These are phyloP conservation scores for Poeciliopsis presidionis DNA, from an alignment of 2,797 vertebrate species.

Conservation along the genomic window DNA sequence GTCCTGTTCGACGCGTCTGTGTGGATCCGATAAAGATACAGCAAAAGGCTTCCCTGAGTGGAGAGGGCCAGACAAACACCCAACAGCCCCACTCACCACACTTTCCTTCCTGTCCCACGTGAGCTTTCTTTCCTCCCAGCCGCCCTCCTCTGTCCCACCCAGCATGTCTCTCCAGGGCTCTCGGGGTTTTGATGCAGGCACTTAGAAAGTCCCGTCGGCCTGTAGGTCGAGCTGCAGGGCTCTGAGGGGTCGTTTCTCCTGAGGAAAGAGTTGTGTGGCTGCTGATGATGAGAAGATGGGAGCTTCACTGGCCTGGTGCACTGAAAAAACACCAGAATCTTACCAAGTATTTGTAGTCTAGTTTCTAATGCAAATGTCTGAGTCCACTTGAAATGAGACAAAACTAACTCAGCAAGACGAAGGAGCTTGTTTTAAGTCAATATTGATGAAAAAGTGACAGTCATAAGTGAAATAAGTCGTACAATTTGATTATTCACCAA, in stretches of 20 bases:
- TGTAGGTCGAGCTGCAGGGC: constrained; percentile 33
- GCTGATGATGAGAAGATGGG: constrained; percentile 53
- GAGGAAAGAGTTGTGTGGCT: constrained; percentile 61
- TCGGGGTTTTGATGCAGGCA: constrained; percentile 71
- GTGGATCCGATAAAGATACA: constrained; percentile 67
- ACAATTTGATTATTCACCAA: no score
- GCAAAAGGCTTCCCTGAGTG: constrained; percentile 77
- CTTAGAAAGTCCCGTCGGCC: constrained; percentile 68
- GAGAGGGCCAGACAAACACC: constrained; percentile 66
- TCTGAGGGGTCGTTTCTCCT: constrained; percentile 48
- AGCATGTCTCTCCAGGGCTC: constrained; percentile 40
- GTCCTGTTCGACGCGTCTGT: constrained; percentile 45
- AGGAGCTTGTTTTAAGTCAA: no score
- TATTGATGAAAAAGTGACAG: no score
- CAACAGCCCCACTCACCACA: constrained; percentile 51
- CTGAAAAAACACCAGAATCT: no score
- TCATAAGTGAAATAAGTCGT: no score
- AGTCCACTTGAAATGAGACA: no score
- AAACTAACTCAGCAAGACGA: no score
- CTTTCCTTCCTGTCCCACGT: constrained; percentile 11
- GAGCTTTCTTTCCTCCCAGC: constrained; percentile 13
- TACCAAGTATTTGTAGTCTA: no score
- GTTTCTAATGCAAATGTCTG: no score
- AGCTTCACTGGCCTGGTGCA: constrained; percentile 4
- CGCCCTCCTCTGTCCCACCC: background rate